A percentile compares a stretch with the other conserved stretches of the same genome.
These are phyloP conservation scores for Drosophila parvula DNA, from an alignment of 1,140 invertebrate genomes.

Conservation along the genomic window DNA sequence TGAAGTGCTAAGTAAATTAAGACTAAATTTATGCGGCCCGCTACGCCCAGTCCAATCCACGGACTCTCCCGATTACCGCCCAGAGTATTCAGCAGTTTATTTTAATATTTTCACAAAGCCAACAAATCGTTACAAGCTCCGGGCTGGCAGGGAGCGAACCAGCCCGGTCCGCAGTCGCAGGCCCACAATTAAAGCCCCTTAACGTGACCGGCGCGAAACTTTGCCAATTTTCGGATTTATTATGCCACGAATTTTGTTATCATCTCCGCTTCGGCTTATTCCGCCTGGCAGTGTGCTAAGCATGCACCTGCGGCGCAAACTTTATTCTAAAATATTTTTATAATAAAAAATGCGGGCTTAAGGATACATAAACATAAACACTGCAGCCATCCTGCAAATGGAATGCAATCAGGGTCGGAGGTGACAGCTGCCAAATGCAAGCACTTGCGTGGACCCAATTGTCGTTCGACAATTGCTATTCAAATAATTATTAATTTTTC, in stretches of 20 bases:
- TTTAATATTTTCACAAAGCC: constrained; percentile 64
- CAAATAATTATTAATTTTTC: constrained; percentile 52
- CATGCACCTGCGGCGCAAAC: constrained; percentile 65
- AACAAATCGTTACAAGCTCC: constrained; percentile 42
- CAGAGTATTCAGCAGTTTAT: constrained; percentile 65
- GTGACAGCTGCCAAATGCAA: not conserved
- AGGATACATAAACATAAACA: constrained; percentile 48
- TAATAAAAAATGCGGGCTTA: constrained; percentile 25
- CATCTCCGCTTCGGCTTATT: constrained; percentile 35
- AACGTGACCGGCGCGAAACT: constrained; percentile 44
- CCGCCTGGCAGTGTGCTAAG: constrained; percentile 38
- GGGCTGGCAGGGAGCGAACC: not conserved
- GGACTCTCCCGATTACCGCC: constrained; percentile 17
- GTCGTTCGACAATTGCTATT: constrained; percentile 11
- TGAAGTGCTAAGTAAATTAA: constrained; percentile 68
- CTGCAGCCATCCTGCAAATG: constrained; percentile 67
- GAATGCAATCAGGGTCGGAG: constrained; percentile 33
- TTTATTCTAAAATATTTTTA: constrained; percentile 64
- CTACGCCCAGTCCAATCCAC: not conserved
- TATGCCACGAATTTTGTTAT: constrained; percentile 74
- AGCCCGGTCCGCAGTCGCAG: not conserved
- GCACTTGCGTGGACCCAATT: not conserved
- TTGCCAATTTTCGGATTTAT: constrained; percentile 79
- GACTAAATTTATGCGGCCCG: constrained; percentile 58
- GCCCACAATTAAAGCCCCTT: constrained; percentile 62